Evolutionary conservation across 2,888 invertebrate genomes (phyloP).

Genomic region (Cephus nigrinus): DNA sequence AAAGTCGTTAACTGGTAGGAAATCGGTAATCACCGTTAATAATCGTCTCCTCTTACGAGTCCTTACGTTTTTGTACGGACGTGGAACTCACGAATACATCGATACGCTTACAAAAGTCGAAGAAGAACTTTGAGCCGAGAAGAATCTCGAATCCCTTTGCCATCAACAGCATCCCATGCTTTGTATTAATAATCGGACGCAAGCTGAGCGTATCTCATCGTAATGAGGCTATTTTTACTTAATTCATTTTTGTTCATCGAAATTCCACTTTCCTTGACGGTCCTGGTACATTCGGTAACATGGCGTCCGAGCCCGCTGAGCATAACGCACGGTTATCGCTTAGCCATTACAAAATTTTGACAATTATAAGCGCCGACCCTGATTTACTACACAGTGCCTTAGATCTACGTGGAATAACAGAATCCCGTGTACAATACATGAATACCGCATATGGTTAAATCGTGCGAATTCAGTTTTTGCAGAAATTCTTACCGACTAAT

Average conservation of each 20-base stretch:
- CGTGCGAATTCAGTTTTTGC: not conserved
- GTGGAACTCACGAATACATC: not conserved
- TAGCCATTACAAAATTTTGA: no score
- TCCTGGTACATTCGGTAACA: not conserved
- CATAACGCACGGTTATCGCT: no score
- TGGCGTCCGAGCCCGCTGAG: no score
- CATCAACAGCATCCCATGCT: not conserved
- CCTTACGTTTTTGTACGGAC: slow-evolving; percentile 43
- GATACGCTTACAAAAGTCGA: not conserved
- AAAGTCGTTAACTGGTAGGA: slow-evolving; percentile 58
- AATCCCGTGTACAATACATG: no score
- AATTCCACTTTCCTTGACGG: not conserved
- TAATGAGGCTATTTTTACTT: slow-evolving; percentile 32
- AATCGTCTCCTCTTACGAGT: slow-evolving; percentile 55
- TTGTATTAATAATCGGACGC: slow-evolving; percentile 43
- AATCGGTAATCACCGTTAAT: slow-evolving; percentile 60
- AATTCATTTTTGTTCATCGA: not conserved
- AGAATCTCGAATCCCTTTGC: not conserved
- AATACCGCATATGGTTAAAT: not conserved
- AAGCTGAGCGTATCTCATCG: slow-evolving; percentile 47
- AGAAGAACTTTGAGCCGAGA: slow-evolving; percentile 30
- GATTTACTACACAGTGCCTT: no score
- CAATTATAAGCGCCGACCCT: no score
- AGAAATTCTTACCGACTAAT: not conserved
- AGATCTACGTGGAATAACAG: no score